Evolutionary conservation across 2,113 vertebrate species (phyloP).

Genomic region (Pterocles gutturalis): DNA sequence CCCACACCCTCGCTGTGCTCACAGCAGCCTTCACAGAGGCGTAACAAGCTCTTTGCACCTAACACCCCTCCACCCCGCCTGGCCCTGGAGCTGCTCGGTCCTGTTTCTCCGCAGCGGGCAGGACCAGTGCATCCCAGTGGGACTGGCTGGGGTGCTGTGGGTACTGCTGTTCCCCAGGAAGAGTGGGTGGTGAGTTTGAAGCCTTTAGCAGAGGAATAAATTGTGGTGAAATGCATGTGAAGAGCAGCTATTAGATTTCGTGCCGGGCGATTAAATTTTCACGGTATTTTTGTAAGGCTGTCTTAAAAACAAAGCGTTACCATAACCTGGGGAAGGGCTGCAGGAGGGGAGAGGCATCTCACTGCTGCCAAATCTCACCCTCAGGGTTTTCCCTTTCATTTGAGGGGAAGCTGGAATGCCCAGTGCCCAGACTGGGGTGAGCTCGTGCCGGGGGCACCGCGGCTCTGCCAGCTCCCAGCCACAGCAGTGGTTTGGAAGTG

Average conservation of each 20-base stretch:
- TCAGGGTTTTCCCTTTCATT: background rate
- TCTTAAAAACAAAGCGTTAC: slow-evolving; percentile 4
- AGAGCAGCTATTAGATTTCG: background rate
- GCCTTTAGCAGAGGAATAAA: background rate
- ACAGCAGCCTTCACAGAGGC: background rate
- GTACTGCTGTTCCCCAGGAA: background rate
- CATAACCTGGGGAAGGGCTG: background rate
- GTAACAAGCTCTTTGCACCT: background rate
- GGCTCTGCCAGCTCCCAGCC: background rate
- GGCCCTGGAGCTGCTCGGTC: background rate
- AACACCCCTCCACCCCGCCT: fast-evolving
- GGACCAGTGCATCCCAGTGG: background rate
- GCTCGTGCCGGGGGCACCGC: background rate
- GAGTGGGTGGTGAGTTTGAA: background rate
- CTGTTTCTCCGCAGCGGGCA: fast-evolving
- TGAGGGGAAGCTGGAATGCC: background rate
- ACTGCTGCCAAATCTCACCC: background rate
- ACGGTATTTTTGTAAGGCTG: background rate
- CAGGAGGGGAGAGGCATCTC: background rate
- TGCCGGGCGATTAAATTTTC: background rate
- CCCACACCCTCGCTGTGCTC: background rate
- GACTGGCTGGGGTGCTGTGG: fast-evolving
- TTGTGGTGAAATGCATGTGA: background rate
- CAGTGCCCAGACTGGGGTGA: background rate
- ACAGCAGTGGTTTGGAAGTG: background rate